Conservation (phyloP, 2,797 vertebrate species). For the Pogoniulus pusillus region DNA sequence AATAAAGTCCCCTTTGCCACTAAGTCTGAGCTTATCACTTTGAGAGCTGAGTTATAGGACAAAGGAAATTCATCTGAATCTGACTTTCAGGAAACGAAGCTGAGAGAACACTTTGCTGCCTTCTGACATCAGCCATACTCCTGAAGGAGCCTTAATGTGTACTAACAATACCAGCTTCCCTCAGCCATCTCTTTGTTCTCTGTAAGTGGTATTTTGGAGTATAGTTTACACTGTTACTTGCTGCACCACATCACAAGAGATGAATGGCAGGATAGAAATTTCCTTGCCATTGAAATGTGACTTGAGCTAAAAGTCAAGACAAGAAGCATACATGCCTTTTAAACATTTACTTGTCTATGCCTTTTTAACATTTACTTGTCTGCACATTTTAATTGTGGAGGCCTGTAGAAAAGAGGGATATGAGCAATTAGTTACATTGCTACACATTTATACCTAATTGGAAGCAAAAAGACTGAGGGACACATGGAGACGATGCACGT, state of each 20-base stretch:
- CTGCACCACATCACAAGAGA: background rate
- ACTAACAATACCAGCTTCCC: background rate
- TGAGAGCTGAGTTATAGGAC: background rate
- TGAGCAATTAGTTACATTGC: background rate
- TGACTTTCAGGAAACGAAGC: background rate
- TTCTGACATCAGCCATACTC: background rate
- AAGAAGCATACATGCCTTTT: background rate
- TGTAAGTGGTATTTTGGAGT: constrained; percentile 1
- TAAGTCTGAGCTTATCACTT: background rate
- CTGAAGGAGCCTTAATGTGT: background rate
- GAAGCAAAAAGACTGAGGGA: background rate
- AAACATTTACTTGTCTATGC: background rate
- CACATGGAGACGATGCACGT: background rate
- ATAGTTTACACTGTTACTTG: background rate
- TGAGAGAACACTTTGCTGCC: background rate
- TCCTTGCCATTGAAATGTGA: background rate
- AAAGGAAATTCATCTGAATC: background rate
- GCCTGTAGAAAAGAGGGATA: background rate
- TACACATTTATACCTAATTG: background rate
- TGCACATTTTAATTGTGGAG: background rate
- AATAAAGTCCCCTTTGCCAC: background rate
- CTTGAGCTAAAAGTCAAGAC: background rate
- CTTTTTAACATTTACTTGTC: background rate
- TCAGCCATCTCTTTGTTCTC: background rate
- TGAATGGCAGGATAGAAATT: background rate